Percentiles rank a stretch among this genome's conserved stretches.
Conservation (phyloP, 2,797 vertebrate genomes). For the Myotis pilosus region DNA sequence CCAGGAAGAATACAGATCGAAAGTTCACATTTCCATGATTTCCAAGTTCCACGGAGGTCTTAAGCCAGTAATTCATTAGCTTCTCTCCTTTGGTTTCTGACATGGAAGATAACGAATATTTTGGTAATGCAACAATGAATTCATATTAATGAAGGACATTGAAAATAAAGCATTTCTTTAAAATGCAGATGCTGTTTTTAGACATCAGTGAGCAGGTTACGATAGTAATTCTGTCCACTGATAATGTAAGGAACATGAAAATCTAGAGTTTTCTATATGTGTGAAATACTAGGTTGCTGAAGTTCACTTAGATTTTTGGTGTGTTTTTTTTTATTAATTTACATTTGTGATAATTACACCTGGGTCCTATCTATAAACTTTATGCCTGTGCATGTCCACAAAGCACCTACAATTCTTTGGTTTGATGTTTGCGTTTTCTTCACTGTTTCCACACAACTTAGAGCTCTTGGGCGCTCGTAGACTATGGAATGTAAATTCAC, state of each 20-base stretch:
- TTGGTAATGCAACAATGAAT: not conserved
- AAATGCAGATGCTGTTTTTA: not conserved
- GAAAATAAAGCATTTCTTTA: not conserved
- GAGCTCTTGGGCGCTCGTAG: not conserved
- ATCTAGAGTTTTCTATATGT: not conserved
- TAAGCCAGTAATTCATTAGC: not conserved
- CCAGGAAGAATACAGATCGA: not conserved
- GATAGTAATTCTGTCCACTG: not conserved
- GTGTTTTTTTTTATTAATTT: not conserved
- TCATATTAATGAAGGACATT: not conserved
- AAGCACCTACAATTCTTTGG: not conserved
- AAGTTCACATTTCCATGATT: not conserved
- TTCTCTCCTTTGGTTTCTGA: slow-evolving; percentile 8
- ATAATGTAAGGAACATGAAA: not conserved
- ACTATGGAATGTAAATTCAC: not conserved
- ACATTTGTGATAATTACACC: not conserved
- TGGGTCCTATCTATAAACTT: not conserved
- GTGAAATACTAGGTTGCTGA: not conserved
- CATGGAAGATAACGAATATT: not conserved
- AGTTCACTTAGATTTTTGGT: not conserved
- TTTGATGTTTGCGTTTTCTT: slow-evolving; percentile 30
- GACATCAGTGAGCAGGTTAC: not conserved
- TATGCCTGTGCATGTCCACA: not conserved
- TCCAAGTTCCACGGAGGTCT: not conserved
- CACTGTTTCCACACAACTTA: not conserved